Base-by-base conservation (phyloP, 2,113 vertebrate genomes). In the Hemibagrus wyckioides region DNA sequence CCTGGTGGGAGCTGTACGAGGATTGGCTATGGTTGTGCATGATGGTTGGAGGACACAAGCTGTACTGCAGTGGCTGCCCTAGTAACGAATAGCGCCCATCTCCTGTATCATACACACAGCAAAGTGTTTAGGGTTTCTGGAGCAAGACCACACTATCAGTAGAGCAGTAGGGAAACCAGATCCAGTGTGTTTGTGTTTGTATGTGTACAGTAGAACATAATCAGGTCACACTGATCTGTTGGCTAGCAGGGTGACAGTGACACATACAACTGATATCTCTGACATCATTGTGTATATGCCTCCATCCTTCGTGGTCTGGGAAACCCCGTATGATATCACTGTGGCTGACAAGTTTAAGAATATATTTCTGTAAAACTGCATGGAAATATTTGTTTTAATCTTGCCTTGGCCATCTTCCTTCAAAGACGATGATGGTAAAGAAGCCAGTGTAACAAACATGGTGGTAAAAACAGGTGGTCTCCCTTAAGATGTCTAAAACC, bases 11-110 rank as follows among this genome's bases (percentile, higher is more conserved):
- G 54, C 91, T 96, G 93, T 99, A 99, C 90, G 95, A 93, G 39
- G 97, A 95, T 94, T 99, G 98, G 94, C 92, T 95, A 91, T 98
- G 98, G 94, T 94, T 95, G 91, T 99, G 98, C 91, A 99, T 97
- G 92, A 99, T 95, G 0, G 96, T 94, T 0, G 96, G 96, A 88
- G 97, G 97, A 89, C 98, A 99, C 84, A 99, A 95, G 88, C 97
- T 99, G 91, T 99, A 99, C 94, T 99, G 98, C 91, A 99, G 95
- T 0, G 98, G 98, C 87, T 99, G 98, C 56, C 98, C 98, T 92
- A 99, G 93, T 87, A 99, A 91, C 0, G 98, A 98, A 92, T 98
- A 99, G 76, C 97, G 96, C 0, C 97, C 96, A 2, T 99, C 98
- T 90, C 96, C 97, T 98, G 76, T 71, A 86, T 89, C 77, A 87